These are phyloP conservation scores for Eleginops maclovinus DNA, from an alignment of 2,113 vertebrate species.

Conservation along the genomic window DNA sequence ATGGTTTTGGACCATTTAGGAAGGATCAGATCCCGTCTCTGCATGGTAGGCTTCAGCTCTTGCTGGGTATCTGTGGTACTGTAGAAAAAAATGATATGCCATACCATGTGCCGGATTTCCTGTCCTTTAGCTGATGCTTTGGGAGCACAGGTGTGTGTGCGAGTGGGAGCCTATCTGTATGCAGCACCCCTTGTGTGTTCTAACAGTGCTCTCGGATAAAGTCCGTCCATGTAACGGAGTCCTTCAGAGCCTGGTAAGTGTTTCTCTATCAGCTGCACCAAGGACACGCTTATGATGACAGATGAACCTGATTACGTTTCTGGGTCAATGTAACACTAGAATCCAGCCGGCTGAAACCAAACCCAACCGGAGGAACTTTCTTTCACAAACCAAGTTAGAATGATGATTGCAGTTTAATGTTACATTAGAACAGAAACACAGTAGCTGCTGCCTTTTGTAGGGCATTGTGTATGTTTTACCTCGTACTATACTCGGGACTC, in stretches of 20 bases:
- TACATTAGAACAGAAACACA: background rate
- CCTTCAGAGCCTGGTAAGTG: slow-evolving; percentile 32
- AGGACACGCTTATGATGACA: slow-evolving; percentile 22
- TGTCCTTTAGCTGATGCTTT: background rate
- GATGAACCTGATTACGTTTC: slow-evolving; percentile 14
- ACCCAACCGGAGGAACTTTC: background rate
- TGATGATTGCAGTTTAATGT: background rate
- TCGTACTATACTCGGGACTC: background rate
- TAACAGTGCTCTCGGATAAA: slow-evolving; percentile 25
- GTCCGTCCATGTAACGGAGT: background rate
- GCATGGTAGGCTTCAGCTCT: too few relatives aligned
- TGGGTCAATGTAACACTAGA: slow-evolving; percentile 46
- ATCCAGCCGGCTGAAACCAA: slow-evolving; percentile 1
- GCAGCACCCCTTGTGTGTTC: background rate
- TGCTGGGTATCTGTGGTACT: too few relatives aligned
- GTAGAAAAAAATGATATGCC: too few relatives aligned
- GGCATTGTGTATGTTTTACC: too few relatives aligned
- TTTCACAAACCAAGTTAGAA: background rate
- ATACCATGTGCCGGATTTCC: background rate
- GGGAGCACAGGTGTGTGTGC: background rate
- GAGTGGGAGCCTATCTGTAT: background rate
- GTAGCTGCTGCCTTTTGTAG: background rate
- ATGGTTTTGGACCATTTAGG: too few relatives aligned
- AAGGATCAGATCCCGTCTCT: too few relatives aligned
- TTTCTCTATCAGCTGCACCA: slow-evolving; percentile 39